Conservation (phyloP, 2,113 vertebrate genomes). For the Campylomormyrus tamandua region DNA sequence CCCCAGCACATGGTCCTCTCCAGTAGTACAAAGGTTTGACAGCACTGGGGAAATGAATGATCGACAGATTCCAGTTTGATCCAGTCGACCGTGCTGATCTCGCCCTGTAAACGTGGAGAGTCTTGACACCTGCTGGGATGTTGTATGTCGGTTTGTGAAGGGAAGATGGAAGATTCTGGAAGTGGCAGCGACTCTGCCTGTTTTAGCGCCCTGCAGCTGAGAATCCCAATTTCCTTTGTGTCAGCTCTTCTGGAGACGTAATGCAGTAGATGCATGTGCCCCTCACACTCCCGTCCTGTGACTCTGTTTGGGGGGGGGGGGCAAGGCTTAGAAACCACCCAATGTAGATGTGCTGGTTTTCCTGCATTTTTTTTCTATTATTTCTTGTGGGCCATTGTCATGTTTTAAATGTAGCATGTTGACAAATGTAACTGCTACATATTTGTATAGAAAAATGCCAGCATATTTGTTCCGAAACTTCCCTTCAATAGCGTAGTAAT, state of each 20-base stretch:
- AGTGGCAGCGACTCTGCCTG: not conserved
- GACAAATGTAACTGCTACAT: not conserved
- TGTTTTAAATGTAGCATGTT: not conserved
- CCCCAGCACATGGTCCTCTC: not conserved
- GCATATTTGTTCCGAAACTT: not conserved
- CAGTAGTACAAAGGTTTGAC: not conserved
- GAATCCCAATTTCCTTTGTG: not conserved
- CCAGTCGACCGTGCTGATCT: not conserved
- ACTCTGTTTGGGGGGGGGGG: not conserved
- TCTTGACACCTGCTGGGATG: not conserved
- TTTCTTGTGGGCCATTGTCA: not conserved
- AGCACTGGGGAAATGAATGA: constrained; percentile 14
- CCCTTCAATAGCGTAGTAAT: not conserved
- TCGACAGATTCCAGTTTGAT: constrained; percentile 18
- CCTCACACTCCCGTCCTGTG: not conserved
- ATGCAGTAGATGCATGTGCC: not conserved
- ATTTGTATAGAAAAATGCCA: not conserved
- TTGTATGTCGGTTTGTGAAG: not conserved
- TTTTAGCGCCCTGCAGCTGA: not conserved
- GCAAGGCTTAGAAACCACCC: not conserved
- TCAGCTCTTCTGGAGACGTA: not conserved
- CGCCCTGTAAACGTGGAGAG: not conserved
- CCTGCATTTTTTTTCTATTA: not conserved
- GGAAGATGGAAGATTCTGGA: not conserved
- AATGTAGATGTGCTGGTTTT: not conserved